Percentiles rank a stretch among this genome's conserved stretches.
phyloP scores from a whole-genome alignment of 2,797 vertebrate genomes.

The Hirundo rustica region DNA sequence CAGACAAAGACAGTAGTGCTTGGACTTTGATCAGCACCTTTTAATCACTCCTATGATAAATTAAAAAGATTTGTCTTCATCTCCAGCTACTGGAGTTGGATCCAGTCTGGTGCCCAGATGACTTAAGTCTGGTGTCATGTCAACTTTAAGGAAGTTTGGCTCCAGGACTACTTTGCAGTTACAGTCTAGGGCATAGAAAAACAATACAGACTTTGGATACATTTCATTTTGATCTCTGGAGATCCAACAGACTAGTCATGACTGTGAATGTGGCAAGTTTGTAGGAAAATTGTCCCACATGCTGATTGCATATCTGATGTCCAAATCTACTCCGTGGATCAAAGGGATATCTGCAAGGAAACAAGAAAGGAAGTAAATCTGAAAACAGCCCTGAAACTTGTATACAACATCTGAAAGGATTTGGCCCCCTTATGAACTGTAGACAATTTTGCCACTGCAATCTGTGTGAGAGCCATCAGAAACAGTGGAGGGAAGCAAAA shows the following conservation, averaged over 20 bases:
- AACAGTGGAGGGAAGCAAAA: conserved; percentile 25
- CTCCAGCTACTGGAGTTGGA: conserved; percentile 13
- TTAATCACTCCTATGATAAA: conserved; percentile 30
- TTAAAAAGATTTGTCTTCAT: not conserved
- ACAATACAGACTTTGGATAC: not conserved
- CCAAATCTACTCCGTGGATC: conserved; percentile 47
- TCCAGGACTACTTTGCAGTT: conserved; percentile 3
- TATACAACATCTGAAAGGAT: conserved; percentile 66
- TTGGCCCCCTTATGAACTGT: conserved; percentile 68
- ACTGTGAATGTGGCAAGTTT: conserved; percentile 30
- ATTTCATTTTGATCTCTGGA: conserved; percentile 56
- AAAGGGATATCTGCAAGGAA: conserved; percentile 72
- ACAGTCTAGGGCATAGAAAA: not conserved
- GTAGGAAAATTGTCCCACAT: conserved; percentile 49
- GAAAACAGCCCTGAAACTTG: conserved; percentile 70
- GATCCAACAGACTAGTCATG: conserved; percentile 26
- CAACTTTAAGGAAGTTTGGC: conserved; percentile 48
- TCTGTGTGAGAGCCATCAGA: conserved; percentile 43
- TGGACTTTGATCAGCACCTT: conserved; percentile 30
- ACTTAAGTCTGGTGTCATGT: conserved; percentile 36
- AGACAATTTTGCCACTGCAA: conserved; percentile 64
- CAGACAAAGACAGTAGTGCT: not conserved
- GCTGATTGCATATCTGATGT: conserved; percentile 28
- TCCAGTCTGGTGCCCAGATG: conserved; percentile 62
- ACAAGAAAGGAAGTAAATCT: conserved; percentile 69